Evolutionary conservation across 2,888 invertebrate species (phyloP), one percentile per base, ranked within the genome.

Genomic region (Drosophila neotestacea): DNA sequence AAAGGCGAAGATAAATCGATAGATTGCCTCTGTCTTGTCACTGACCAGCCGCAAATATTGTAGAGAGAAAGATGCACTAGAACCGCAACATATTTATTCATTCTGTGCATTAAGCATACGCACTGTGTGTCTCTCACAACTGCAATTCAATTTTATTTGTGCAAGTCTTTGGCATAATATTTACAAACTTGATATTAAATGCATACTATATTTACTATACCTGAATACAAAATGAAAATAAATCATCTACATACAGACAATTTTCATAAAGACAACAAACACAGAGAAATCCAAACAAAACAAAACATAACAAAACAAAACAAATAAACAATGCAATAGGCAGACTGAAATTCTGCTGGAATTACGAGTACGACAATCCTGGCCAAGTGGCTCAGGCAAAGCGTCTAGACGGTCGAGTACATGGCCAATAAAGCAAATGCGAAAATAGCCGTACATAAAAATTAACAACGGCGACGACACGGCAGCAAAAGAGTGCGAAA

Each of bases 391-490:
- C 36, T 16, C 54, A 41, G 54, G 54, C 41, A 5, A n/a, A 22
- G 41, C n/a, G 55, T 55, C 54, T 55, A 56, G 55, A 56, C 55
- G 34, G 36, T 56, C 30, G 46, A 36, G 46, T 55, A 58, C 79
- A 83, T 74, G 83, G 86, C 73, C 87, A 82, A 85, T 85, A 85
- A 79, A 87, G 80, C 85, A 87, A 85, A 87, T 80, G 81, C 79
- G 80, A 80, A 79, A 75, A 78, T 80, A 73, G 67, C 75, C 73
- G 76, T 70, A 66, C 60, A 68, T 79, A 79, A 85, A 85, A 85
- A 85, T 87, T 85, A 85, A 87, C 85, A 85, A 73, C 85, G 73
- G 73, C 82, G 87, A 82, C 85, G 80, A 84, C 84, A 87, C 87
- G 85, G 62, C 74, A 74, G 68, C 73, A 66, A 70, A 55, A 73